Evolutionary conservation across 1,140 invertebrate genomes (phyloP), one percentile per base, ranked within the genome.

Genomic region (Nomia melanderi): DNA sequence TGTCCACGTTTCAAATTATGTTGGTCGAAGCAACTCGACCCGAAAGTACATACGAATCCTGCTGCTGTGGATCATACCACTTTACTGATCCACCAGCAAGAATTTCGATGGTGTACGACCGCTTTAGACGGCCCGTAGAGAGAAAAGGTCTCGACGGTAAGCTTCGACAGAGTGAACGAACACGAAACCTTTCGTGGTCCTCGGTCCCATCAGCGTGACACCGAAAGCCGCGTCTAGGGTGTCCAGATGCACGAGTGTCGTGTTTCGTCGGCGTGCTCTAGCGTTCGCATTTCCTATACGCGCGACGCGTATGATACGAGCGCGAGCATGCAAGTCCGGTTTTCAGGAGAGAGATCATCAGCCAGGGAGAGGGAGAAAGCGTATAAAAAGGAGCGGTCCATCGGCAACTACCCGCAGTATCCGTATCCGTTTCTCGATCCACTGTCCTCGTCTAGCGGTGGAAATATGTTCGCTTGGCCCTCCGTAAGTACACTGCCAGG

Each of bases 331-430:
- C 70, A 65, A 76, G 81, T 86, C 87, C 85, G 83, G 87, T 90
- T 90, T 90, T 31, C 69, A 64, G 62, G 66, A 64, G 62, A 66
- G 64, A 65, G 69, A 87, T 87, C 83, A 64, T 60, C 73, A 50
- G 33, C 60, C 20, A 60, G 67, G 77, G 80, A 83, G 87, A 85
- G 89, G 87, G 89, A 91, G 90, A 89, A 90, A 90, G 86, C 83
- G 81, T 90, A 91, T 90, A 91, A 90, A 87, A 90, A 88, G 87
- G 88, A 85, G 83, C 77, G 87, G 78, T 83, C 77, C 78, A 90
- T 82, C 77, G 78, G 72, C 82, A 63, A 50, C 63, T 65, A 84
- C 79, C 64, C 77, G 65, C 81, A 91, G 90, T 91, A 82, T 85
- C 64, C 31, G 62, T 73, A 86, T 88, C 71, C 56, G 72, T 77